Evolutionary conservation across 2,888 invertebrate genomes (phyloP).

Genomic region (Lasioglossum leucozonium): DNA sequence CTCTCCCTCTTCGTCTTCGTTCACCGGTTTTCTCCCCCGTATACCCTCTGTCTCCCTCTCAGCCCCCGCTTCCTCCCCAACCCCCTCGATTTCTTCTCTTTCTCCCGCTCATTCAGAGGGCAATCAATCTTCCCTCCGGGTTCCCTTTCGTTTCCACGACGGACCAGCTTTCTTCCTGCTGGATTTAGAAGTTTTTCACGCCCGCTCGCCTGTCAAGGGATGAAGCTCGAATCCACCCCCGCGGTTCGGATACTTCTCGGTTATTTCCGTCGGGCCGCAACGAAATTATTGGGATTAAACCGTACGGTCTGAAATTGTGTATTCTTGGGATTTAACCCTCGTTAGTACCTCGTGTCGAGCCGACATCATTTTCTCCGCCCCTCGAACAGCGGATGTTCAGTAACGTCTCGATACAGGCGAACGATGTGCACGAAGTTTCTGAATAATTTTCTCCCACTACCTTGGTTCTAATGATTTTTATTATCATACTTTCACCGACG

Average conservation of each 20-base stretch:
- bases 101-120: conserved; percentile 41
- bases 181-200: conserved; percentile 69
- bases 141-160: conserved; percentile 53
- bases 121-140: conserved; percentile 69
- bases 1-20: conserved; percentile 47
- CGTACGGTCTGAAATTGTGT: not conserved
- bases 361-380: not conserved
- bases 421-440: not conserved
- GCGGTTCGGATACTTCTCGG: conserved; percentile 16
- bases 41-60: conserved; percentile 30
- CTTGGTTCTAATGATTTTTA: not conserved
- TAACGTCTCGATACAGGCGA: not conserved
- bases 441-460: no score
- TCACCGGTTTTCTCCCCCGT: conserved; percentile 35
- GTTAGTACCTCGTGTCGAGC: not conserved
- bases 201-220: conserved; percentile 62
- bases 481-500: not conserved
- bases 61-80: conserved; percentile 11
- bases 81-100: conserved; percentile 31
- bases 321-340: not conserved
- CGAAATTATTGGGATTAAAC: conserved; percentile 34
- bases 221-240: conserved; percentile 30
- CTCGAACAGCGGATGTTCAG: not conserved
- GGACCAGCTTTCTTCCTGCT: conserved; percentile 55
- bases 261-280: conserved; percentile 30